Percentiles rank a stretch among this genome's conserved stretches.
These are phyloP conservation scores for Verasper variegatus DNA, from an alignment of 2,113 vertebrate species.

Conservation along the genomic window DNA sequence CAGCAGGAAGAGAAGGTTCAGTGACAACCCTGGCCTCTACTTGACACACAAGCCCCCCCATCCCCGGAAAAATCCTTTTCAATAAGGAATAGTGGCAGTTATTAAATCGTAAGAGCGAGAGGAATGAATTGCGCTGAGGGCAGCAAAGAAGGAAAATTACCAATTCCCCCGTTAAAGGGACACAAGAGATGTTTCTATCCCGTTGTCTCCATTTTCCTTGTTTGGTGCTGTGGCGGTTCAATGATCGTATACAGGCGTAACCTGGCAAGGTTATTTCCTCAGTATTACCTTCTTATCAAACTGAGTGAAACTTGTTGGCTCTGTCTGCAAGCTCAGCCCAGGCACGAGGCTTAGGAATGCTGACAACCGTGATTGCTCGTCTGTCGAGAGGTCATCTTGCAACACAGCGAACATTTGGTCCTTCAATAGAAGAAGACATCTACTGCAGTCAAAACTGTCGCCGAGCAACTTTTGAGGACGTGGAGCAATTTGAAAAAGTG, in stretches of 20 bases:
- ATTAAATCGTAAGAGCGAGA: slow-evolving; percentile 73
- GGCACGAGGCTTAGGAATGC: slow-evolving; percentile 56
- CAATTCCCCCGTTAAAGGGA: slow-evolving; percentile 66
- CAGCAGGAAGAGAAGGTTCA: slow-evolving; percentile 63
- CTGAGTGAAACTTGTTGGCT: slow-evolving; percentile 65
- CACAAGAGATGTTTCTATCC: slow-evolving; percentile 61
- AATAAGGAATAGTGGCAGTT: slow-evolving; percentile 73
- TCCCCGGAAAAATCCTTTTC: slow-evolving; percentile 43
- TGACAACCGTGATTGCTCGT: slow-evolving; percentile 70
- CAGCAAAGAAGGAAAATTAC: slow-evolving; percentile 45
- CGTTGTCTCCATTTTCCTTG: slow-evolving; percentile 62
- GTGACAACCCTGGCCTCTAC: slow-evolving; percentile 61
- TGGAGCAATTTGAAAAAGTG: slow-evolving; percentile 38
- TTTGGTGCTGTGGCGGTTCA: slow-evolving; percentile 67
- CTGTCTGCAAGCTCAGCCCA: slow-evolving; percentile 57
- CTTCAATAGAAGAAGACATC: slow-evolving; percentile 52
- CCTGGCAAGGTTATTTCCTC: slow-evolving; percentile 74
- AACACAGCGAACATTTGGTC: slow-evolving; percentile 50
- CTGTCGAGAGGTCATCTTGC: slow-evolving; percentile 66
- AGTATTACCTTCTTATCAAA: slow-evolving; percentile 73
- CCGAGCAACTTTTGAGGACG: slow-evolving; percentile 18
- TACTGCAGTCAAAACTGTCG: slow-evolving; percentile 39
- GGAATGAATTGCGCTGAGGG: slow-evolving; percentile 57
- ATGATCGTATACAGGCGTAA: slow-evolving; percentile 63
- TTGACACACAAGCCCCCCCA: no score